Base-by-base conservation (phyloP, 2,888 invertebrate species). In the Noctua fimbriata region DNA sequence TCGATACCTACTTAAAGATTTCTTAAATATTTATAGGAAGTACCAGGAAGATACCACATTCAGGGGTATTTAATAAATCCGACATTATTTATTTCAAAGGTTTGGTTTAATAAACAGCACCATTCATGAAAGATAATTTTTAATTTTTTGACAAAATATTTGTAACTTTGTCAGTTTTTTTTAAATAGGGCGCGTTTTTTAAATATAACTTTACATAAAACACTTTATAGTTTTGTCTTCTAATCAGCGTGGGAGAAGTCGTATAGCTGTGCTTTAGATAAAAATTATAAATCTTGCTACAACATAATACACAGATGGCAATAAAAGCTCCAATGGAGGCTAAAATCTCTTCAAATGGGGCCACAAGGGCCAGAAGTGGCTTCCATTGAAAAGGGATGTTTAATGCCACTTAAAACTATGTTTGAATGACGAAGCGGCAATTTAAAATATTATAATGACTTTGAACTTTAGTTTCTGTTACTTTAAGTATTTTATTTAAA, bases 311-410 rank as follows among this genome's bases (percentile, higher is more conserved):
- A 70, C 85, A 84, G 84, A 84, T 84, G 81, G 84, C 69, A 55
- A 70, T 81, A 73, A 85, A 81, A 85, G 81, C 66, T 77, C 55
- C 36, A 75, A 69, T 69, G 21, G 52, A 67, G 52, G 52, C 65
- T 73, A 32, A 55, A 81, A 73, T 55, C 69, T 44, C 58, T 67
- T 63, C 55, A 67, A 58, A 60, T 41, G 73, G 69, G 75, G 81
- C 76, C 81, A 85, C 70, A 67, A 84, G 84, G 79, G 85, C 70
- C 82, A 85, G 76, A 76, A 88, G 84, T 87, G 83, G 75, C 16
- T 58, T 58, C 60, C 14, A 73, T 78, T 85, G 65, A 63, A 66
- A 75, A 84, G 85, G 85, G 85, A 78, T 52, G 36, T 47, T 36
- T 73, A 81, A 81, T 49, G 60, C 84, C 76, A 83, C 80, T 83